Percentiles rank a stretch among this genome's conserved stretches.
These are phyloP conservation scores for Rhabdornis inornatus DNA, from an alignment of 2,113 vertebrate genomes.

Conservation along the genomic window DNA sequence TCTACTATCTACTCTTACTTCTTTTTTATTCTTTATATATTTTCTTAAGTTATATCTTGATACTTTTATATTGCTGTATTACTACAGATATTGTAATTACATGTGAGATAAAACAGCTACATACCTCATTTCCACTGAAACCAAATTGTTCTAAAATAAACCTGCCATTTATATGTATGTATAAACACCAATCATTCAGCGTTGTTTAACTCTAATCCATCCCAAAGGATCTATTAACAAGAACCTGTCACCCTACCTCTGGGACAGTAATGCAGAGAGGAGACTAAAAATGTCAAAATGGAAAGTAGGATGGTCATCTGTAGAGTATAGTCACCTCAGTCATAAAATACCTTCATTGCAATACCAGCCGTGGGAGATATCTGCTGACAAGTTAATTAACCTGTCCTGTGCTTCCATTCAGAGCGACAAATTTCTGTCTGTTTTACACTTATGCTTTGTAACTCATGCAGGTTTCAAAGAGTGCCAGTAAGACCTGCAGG, in stretches of 20 bases:
- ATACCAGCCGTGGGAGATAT: neutral
- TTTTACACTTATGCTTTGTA: neutral
- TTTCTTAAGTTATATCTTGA: neutral
- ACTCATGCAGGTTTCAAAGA: neutral
- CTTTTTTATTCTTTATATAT: neutral
- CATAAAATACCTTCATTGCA: neutral
- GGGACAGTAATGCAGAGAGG: neutral
- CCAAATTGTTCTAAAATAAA: neutral
- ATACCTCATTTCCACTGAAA: neutral
- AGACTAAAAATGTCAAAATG: neutral
- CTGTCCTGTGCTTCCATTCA: neutral
- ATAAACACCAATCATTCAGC: neutral
- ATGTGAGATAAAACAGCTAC: neutral
- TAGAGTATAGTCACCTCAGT: neutral
- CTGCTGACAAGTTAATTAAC: neutral
- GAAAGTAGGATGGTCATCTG: neutral
- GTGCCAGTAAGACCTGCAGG: neutral
- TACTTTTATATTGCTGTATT: neutral
- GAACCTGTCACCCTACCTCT: neutral
- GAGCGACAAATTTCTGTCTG: neutral
- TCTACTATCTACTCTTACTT: neutral
- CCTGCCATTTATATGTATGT: neutral
- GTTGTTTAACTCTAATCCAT: neutral
- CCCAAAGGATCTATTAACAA: neutral
- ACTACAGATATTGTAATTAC: neutral